Conservation (phyloP, 2,888 invertebrate species). For the Thereva unica region DNA sequence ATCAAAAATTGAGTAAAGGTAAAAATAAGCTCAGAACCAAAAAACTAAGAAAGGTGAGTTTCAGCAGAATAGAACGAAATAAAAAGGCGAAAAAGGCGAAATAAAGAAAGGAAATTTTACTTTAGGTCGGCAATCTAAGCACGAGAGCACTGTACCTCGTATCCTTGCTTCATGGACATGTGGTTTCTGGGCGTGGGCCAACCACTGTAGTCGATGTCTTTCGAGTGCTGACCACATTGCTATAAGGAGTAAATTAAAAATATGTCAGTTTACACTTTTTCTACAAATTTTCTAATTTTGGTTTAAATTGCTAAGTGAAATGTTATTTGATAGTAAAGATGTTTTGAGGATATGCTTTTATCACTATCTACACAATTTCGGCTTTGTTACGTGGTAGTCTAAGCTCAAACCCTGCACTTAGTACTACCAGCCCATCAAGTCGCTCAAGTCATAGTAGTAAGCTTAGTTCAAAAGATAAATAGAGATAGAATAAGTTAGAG, state of each 20-base stretch:
- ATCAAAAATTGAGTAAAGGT: too few species aligned
- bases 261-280: neutral
- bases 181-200: constrained; percentile 56
- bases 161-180: constrained; percentile 59
- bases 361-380: too few species aligned
- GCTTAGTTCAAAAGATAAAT: too few species aligned
- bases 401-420: too few species aligned
- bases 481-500: too few species aligned
- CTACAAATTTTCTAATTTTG: too few species aligned
- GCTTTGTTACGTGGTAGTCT: too few species aligned
- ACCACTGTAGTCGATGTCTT: constrained; percentile 58
- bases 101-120: neutral
- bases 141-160: constrained; percentile 51
- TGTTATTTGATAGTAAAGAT: too few species aligned
- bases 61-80: neutral
- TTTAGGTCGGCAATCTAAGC: neutral
- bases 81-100: neutral
- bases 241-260: constrained; percentile 40
- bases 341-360: too few species aligned
- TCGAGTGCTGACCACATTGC: constrained; percentile 56
- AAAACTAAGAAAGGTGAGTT: neutral
- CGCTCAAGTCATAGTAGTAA: too few species aligned
- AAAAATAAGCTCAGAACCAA: neutral
- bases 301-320: too few species aligned
- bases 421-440: too few species aligned